Base-by-base conservation (phyloP, 2,113 vertebrate genomes). In the Ictalurus punctatus region DNA sequence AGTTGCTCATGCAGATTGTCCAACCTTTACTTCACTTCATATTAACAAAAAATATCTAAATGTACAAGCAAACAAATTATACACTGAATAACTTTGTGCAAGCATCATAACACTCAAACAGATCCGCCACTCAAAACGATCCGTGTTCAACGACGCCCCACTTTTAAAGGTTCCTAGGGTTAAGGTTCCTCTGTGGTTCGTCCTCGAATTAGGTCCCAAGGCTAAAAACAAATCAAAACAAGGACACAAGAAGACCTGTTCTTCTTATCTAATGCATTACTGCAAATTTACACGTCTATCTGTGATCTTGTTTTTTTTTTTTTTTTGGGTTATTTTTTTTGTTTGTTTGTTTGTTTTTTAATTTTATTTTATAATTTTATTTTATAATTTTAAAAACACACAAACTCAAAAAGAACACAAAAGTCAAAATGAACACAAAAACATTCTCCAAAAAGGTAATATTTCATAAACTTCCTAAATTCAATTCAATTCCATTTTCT, bases 111-210 rank as follows among this genome's bases (percentile, higher is more conserved):
- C 10, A 63, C n/a, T 10, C 2, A 25, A 69, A 54, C n/a, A 2
- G 17, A 8, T 82, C 86, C 86, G 86, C n/a, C 63, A 3, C 34
- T 12, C 12, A 81, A 87, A 81, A 82, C 63, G 4, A 54, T 56
- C 86, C 48, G 48, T 58, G 48, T 34, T 5, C 17, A 69, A 82
- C 78, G 2, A 71, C 30, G 3, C 14, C 48, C 27, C 48, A 34
- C 2, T 58, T 44, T 67, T 83, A 83, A 83, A 83, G 81, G 81
- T 83, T 83, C 81, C 81, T 61, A 44, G 12, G 21, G 80, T 12
- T 27, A 25, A 67, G n/a, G 59, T 79, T 86, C 56, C 85, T 10
- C 10, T 80, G 48, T 30, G 52, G 56, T 83, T 5, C 63, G 23
- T 59, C 58, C 81, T 83, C 25, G 81, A 44, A 63, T 27, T 63